phyloP scores from a whole-genome alignment of 2,113 vertebrate genomes.

The Pogona vitticeps region DNA sequence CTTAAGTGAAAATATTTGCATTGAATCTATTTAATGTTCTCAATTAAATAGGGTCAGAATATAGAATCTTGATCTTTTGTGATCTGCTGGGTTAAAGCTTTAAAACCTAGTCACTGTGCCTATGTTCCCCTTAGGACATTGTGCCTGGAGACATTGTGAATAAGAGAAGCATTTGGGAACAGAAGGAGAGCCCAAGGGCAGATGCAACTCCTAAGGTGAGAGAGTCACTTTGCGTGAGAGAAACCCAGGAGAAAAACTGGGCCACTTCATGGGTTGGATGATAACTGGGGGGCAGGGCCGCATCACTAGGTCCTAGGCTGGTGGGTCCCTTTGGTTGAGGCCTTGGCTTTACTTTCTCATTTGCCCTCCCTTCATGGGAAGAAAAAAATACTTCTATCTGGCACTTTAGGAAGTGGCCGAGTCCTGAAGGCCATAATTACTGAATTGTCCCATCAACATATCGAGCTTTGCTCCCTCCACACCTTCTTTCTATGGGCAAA shows the following conservation, averaged over 20 bases:
- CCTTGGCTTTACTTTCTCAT: neutral
- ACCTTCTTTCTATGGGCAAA: neutral
- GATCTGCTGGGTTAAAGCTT: neutral
- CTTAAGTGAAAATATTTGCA: neutral
- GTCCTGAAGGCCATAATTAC: neutral
- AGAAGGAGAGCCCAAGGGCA: slow-evolving; percentile 74
- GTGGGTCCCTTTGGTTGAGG: neutral
- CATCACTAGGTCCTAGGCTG: neutral
- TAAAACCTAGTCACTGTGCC: neutral
- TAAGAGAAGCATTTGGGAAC: slow-evolving; percentile 93
- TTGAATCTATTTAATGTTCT: neutral
- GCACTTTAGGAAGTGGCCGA: neutral
- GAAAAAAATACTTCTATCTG: neutral
- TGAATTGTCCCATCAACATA: neutral
- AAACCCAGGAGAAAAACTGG: neutral
- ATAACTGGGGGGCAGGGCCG: neutral
- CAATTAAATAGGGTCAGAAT: neutral
- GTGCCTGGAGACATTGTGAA: slow-evolving; percentile 89
- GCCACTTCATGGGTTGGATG: neutral
- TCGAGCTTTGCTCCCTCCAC: neutral
- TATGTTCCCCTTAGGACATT: slow-evolving; percentile 80
- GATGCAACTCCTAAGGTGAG: slow-evolving; percentile 66
- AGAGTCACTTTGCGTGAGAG: neutral
- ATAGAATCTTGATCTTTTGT: neutral
- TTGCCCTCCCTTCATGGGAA: neutral